Conservation (phyloP, 1,140 invertebrate species). For the Dendrolimus punctatus region DNA sequence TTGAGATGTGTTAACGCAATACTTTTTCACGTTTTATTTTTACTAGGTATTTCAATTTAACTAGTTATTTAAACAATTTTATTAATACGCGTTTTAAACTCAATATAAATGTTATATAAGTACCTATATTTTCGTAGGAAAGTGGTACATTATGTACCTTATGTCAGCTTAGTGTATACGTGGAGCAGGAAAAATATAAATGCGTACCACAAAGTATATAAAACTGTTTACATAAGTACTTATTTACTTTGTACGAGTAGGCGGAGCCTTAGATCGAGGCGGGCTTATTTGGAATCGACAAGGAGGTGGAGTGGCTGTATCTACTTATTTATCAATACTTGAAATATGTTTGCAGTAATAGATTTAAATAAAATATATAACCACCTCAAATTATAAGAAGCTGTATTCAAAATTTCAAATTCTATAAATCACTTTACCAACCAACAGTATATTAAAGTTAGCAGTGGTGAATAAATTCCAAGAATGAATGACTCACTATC, state of each 20-base stretch:
- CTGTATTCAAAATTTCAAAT: too few species aligned
- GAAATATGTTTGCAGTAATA: neutral
- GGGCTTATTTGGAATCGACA: constrained; percentile 64
- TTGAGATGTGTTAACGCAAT: too few species aligned
- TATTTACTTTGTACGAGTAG: constrained; percentile 58
- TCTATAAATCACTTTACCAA: neutral
- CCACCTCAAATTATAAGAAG: too few species aligned
- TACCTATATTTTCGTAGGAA: too few species aligned
- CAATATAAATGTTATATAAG: too few species aligned
- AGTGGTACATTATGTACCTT: too few species aligned
- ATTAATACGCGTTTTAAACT: too few species aligned
- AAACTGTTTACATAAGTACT: constrained; percentile 48
- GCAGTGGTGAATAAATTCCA: constrained; percentile 3
- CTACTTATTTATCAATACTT: constrained; percentile 49
- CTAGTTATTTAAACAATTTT: too few species aligned
- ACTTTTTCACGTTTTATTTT: too few species aligned
- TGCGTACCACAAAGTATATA: constrained; percentile 22
- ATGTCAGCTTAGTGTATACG: neutral
- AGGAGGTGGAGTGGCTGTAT: constrained; percentile 52
- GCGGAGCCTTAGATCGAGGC: constrained; percentile 60
- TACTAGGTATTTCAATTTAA: too few species aligned
- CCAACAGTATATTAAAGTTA: constrained; percentile 1
- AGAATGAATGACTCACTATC: constrained; percentile 11
- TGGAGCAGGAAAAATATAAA: constrained; percentile 11
- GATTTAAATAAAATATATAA: too few species aligned